A percentile compares a stretch with the other conserved stretches of the same genome.
These are phyloP conservation scores for Gavialis gangeticus DNA, from an alignment of 2,113 vertebrate genomes.

Conservation along the genomic window DNA sequence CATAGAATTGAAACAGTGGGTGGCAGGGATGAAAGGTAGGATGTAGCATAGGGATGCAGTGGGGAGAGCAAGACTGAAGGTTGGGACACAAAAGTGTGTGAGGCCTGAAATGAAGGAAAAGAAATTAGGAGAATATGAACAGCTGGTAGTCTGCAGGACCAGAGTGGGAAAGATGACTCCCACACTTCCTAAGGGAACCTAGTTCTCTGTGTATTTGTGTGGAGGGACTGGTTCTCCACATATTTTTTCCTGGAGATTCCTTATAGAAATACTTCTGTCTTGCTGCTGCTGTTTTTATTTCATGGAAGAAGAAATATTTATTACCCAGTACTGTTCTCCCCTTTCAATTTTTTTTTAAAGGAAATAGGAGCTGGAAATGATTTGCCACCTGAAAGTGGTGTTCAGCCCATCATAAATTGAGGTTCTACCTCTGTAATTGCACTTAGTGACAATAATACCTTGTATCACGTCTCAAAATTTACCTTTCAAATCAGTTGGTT, in stretches of 20 bases:
- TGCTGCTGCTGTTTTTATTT: neutral
- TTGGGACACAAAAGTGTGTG: neutral
- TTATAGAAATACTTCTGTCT: neutral
- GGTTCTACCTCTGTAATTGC: neutral
- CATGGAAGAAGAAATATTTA: neutral
- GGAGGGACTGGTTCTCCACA: neutral
- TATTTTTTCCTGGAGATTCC: neutral
- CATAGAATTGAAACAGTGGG: neutral
- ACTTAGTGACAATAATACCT: neutral
- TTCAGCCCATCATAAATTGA: neutral
- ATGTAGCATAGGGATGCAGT: neutral
- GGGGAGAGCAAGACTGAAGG: neutral
- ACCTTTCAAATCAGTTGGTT: neutral
- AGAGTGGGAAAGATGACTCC: neutral
- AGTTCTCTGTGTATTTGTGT: neutral
- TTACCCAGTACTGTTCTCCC: neutral
- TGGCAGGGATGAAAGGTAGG: neutral
- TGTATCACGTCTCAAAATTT: neutral
- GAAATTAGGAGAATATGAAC: neutral
- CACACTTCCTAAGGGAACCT: neutral
- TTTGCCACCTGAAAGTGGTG: neutral
- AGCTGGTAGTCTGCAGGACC: neutral
- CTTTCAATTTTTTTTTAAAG: neutral
- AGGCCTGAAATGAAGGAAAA: neutral
- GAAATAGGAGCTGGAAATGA: neutral